Evolutionary conservation across 2,113 vertebrate species (phyloP).

Genomic region (Ceyx melanurus): DNA sequence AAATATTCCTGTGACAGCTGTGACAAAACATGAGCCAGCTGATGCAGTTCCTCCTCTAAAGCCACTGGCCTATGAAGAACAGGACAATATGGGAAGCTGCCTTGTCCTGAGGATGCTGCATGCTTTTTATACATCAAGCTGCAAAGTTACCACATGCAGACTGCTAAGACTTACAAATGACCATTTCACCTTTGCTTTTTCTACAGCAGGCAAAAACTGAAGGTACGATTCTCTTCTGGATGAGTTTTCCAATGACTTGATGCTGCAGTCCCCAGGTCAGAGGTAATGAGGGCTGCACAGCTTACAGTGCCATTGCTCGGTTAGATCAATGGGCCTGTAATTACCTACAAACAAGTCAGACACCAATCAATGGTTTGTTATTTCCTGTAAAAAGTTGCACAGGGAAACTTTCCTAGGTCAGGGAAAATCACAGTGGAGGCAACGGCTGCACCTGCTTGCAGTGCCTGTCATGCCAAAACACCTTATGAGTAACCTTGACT

Average conservation of each 20-base stretch:
- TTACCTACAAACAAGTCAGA: conserved; percentile 80
- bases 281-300: conserved; percentile 68
- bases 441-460: conserved; percentile 62
- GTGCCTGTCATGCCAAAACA: conserved; percentile 43
- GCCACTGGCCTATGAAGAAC: conserved; percentile 17
- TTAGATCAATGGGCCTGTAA: conserved; percentile 79
- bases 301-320: conserved; percentile 31
- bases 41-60: conserved; percentile 57
- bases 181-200: conserved; percentile 45
- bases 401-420: conserved; percentile 72
- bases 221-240: conserved; percentile 45
- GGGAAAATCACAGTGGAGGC: conserved; percentile 62
- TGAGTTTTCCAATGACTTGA: conserved; percentile 48
- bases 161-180: conserved; percentile 24
- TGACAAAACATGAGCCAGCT: conserved; percentile 58
- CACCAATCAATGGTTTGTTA: conserved; percentile 79
- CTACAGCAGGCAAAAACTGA: conserved; percentile 29
- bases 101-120: background rate
- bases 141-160: background rate
- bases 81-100: conserved; percentile 32
- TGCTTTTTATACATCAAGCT: background rate
- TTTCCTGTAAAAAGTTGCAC: conserved; percentile 68
- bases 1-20: conserved; percentile 74
- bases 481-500: conserved; percentile 55
- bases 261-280: conserved; percentile 63